Conservation (phyloP, 2,888 invertebrate species). For the Drosophila paracracens region DNA sequence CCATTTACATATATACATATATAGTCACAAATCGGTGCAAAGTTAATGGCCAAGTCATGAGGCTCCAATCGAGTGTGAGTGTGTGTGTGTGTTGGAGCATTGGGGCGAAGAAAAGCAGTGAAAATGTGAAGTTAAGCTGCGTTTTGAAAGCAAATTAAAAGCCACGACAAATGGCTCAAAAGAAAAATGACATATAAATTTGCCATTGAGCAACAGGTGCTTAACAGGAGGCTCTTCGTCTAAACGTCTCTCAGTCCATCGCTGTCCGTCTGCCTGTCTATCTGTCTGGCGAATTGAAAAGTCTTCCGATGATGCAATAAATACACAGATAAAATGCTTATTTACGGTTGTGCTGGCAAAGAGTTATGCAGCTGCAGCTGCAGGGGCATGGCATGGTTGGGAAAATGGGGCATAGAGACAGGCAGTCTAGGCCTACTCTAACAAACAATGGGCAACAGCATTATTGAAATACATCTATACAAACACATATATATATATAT, state of each 20-base stretch:
- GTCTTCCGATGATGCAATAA: conserved; percentile 79
- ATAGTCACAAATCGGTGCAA: neutral
- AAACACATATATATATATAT: too few relatives aligned
- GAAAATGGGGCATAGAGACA: conserved; percentile 41
- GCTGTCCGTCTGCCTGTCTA: too few relatives aligned
- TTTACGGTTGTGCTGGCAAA: conserved; percentile 67
- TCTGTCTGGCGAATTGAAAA: conserved; percentile 67
- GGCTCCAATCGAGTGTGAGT: neutral
- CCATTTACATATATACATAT: neutral
- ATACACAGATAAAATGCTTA: conserved; percentile 81
- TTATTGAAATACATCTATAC: conserved; percentile 20
- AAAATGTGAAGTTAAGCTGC: conserved; percentile 64
- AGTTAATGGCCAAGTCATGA: neutral
- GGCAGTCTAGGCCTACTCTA: conserved; percentile 56
- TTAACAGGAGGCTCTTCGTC: conserved; percentile 10
- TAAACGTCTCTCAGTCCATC: neutral
- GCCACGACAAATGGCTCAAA: conserved; percentile 70
- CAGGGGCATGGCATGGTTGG: neutral
- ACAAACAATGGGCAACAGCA: neutral
- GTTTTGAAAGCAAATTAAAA: conserved; percentile 75
- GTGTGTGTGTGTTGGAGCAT: neutral
- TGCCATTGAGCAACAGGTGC: conserved; percentile 67
- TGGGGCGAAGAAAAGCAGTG: conserved; percentile 22
- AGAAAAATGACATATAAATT: conserved; percentile 72
- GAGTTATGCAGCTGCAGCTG: conserved; percentile 8